Base-by-base conservation (phyloP, 2,888 invertebrate genomes). In the Pecten maximus region DNA sequence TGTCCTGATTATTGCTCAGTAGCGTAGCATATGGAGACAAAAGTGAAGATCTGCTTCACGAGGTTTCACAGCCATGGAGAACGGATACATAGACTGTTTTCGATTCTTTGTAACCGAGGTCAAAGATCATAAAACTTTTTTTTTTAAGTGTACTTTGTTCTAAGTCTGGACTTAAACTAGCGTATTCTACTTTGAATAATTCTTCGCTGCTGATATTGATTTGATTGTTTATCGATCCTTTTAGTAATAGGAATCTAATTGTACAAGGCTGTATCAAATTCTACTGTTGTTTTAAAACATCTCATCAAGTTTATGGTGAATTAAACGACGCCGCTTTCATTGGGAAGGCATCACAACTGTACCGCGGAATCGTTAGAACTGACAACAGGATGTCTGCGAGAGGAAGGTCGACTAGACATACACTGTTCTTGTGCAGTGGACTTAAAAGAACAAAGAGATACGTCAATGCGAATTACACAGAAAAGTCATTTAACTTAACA, bases 401-500 rank as follows among this genome's bases (percentile, higher is more conserved):
- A 74, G 23, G 23, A 74, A 35, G 35, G 35, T 74, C 74, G 74
- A 74, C 28, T 10, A 74, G 74, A 74, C 28, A 28, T 28, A 74
- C 10, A 74, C 35, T 74, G 35, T 35, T 28, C 74, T 3, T 74
- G 74, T 74, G 28, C 74, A 74, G 3, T 74, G 74, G 74, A 74
- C 74, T 74, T 74, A 74, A 74, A 74, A 74, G 74, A 74, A 74
- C 74, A 74, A 35, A 74, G 35, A 74, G 74, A 35, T 35, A 74
- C 35, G 74, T 35, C 74, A 74, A 35, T 35, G 74, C 10, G 74
- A 74, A 74, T 74, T 74, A 74, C 74, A 74, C 74, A 28, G 74
- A 74, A 74, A 28, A 74, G 74, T 74, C 74, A 74, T 74, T 74
- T 74, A 74, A 28, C 74, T 74, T 74, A 74, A 74, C 74, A 74